Conservation (phyloP, 2,888 invertebrate genomes). For the Pheosia gnoma region DNA sequence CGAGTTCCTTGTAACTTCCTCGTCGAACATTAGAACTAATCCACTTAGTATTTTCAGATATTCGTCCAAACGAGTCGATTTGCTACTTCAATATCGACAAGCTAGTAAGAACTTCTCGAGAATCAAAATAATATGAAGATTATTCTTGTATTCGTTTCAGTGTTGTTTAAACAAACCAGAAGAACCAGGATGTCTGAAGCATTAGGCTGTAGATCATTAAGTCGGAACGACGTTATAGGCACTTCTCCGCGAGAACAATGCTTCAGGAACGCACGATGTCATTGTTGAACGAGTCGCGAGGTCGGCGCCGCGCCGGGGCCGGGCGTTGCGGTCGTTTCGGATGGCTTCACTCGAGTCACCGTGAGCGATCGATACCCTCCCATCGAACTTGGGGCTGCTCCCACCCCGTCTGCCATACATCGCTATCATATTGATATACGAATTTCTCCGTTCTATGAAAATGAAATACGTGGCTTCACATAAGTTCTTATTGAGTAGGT, state of each 20-base stretch:
- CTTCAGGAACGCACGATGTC: not conserved
- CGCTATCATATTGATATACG: not conserved
- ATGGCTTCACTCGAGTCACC: not conserved
- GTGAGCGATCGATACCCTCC: not conserved
- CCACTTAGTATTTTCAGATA: no score
- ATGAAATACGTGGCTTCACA: not conserved
- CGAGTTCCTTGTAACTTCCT: not conserved
- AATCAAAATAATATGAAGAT: constrained; percentile 1
- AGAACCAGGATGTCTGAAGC: constrained; percentile 5
- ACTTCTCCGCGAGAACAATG: not conserved
- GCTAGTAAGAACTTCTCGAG: not conserved
- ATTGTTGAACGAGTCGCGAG: not conserved
- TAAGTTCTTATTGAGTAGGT: not conserved
- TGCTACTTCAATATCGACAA: not conserved
- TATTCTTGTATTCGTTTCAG: constrained; percentile 2
- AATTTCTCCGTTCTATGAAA: no score
- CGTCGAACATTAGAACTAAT: not conserved
- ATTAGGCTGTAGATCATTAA: not conserved
- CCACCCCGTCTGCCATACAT: not conserved
- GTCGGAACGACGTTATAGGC: not conserved
- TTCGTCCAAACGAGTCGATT: no score
- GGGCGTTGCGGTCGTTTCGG: not conserved
- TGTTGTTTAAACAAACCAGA: constrained; percentile 1
- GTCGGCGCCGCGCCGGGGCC: not conserved
- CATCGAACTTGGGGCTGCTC: not conserved